Percentiles rank a stretch among this genome's conserved stretches.
Conservation (phyloP, 1,140 invertebrate genomes). For the Nasonia vitripennis region DNA sequence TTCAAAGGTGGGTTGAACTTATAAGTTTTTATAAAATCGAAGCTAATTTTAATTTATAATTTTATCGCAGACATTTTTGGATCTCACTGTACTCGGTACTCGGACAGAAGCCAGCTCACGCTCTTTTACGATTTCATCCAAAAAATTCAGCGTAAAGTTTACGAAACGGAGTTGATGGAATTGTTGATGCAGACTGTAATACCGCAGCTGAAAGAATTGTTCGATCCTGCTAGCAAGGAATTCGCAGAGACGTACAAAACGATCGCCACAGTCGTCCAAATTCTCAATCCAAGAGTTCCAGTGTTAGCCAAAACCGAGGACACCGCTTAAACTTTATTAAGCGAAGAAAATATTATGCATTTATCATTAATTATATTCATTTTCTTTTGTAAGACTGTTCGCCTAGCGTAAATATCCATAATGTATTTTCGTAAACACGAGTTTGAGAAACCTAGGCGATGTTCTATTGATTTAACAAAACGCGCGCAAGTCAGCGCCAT, state of each 20-base stretch:
- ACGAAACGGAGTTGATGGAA: slow-evolving; percentile 60
- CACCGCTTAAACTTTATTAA: not conserved
- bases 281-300: slow-evolving; percentile 64
- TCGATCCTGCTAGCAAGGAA: slow-evolving; percentile 56
- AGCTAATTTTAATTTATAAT: not conserved
- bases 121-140: slow-evolving; percentile 61
- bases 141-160: slow-evolving; percentile 62
- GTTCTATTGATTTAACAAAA: slow-evolving; percentile 43
- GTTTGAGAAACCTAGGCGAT: not conserved
- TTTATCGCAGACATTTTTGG: slow-evolving; percentile 57
- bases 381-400: not conserved
- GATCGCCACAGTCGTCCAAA: slow-evolving; percentile 61
- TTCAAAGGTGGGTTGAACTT: slow-evolving; percentile 59
- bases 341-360: not conserved
- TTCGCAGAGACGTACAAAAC: slow-evolving; percentile 64
- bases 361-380: slow-evolving; percentile 1
- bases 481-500: not conserved
- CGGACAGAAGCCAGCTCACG: slow-evolving; percentile 58
- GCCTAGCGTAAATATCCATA: too few species aligned
- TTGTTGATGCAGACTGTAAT: slow-evolving; percentile 59
- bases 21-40: not conserved
- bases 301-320: slow-evolving; percentile 36
- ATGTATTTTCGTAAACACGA: not conserved
- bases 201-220: slow-evolving; percentile 54
- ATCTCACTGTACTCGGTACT: slow-evolving; percentile 59